phyloP scores from a whole-genome alignment of 2,888 invertebrate species.

The Cataglyphis livida region DNA sequence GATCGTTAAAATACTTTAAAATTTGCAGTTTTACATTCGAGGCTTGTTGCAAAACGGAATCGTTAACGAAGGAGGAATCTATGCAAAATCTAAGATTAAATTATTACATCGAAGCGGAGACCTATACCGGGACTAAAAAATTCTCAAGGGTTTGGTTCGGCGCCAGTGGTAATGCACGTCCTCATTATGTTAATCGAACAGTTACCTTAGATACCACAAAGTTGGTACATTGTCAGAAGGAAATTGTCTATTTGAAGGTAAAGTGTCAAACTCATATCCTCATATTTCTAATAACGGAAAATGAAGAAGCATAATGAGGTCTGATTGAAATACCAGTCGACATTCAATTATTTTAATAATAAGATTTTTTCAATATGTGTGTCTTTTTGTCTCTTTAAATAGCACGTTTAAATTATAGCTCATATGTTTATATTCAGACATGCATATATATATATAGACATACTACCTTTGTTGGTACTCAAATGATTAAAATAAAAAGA shows the following conservation, averaged over 20 bases:
- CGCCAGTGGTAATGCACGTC: slow-evolving; percentile 86
- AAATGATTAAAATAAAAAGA: not conserved
- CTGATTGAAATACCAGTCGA: not conserved
- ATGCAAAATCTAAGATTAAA: slow-evolving; percentile 87
- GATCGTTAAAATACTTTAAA: not conserved
- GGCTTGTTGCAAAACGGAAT: slow-evolving; percentile 93
- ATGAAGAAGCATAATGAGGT: not conserved
- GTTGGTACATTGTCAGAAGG: slow-evolving; percentile 89
- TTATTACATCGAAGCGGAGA: slow-evolving; percentile 94
- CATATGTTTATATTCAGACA: not conserved
- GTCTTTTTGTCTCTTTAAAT: not conserved
- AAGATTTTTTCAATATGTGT: not conserved
- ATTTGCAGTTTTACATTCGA: slow-evolving; percentile 90
- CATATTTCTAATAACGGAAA: not conserved
- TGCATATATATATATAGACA: not conserved
- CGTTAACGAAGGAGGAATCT: slow-evolving; percentile 86
- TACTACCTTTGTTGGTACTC: not conserved
- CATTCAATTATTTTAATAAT: slow-evolving; percentile 2
- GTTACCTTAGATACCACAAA: slow-evolving; percentile 89
- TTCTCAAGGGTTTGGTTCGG: slow-evolving; percentile 94
- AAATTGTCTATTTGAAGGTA: slow-evolving; percentile 93
- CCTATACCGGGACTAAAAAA: slow-evolving; percentile 90
- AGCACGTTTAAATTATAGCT: not conserved
- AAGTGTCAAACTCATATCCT: not conserved
- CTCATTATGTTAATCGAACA: slow-evolving; percentile 88